Evolutionary conservation across 2,113 vertebrate species (phyloP), one percentile per base, ranked within the genome.

Genomic region (Vombatus ursinus): DNA sequence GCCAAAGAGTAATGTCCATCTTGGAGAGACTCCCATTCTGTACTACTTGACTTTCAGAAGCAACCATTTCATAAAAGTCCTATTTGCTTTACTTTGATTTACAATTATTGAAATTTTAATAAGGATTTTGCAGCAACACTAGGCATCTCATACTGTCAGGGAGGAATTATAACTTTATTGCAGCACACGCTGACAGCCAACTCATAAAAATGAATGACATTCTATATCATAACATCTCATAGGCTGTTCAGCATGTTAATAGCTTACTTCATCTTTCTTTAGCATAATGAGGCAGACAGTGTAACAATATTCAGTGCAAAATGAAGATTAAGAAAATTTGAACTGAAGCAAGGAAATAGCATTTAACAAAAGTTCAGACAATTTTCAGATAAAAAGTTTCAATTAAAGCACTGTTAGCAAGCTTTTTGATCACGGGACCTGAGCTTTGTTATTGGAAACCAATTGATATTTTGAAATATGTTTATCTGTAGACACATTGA

Each of bases 191-290:
- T 98, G 98, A 99, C 98, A 99, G 98, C 97, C 97, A 98, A 98
- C 98, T 98, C 98, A 98, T 99, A 99, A 99, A 99, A 99, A 98
- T 99, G 99, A 99, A 98, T 98, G 99, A 98, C 98, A 98, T 98
- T 98, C 98, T 98, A 98, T 98, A 99, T 99, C 98, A 96, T 98
- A 98, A 98, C 98, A 99, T 99, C 98, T 98, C 98, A 96, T 98
- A 96, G 98, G 98, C 98, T 96, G 93, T 98, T 99, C 98, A 96
- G 98, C 98, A 99, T 99, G 98, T 98, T 99, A 99, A 99, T 99
- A 98, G 98, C 98, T 98, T 98, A 97, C 98, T 99, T 99, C 98
- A 98, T 99, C 98, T 98, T 98, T 98, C 98, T 98, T 98, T 98
- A 98, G 98, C 95, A 98, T 98, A 99, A 99, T 98, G 98, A 98